Percentiles rank a stretch among this genome's conserved stretches.
These are phyloP conservation scores for Pogonomyrmex californicus DNA, from an alignment of 1,140 invertebrate species.

Conservation along the genomic window DNA sequence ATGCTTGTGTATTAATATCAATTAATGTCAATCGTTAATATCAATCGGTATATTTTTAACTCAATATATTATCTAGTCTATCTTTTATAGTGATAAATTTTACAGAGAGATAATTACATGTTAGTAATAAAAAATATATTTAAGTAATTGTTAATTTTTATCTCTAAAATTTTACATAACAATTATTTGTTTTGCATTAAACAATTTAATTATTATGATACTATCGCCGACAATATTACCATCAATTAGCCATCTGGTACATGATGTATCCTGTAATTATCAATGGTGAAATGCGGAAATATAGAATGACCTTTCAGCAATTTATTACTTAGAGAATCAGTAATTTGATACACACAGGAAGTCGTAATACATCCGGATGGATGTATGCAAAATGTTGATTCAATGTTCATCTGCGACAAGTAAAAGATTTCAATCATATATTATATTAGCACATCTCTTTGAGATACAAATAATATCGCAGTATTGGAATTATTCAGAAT, in stretches of 20 bases:
- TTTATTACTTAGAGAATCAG: constrained; percentile 42
- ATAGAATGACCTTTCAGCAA: not conserved
- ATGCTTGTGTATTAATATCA: not conserved
- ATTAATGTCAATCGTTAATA: not conserved
- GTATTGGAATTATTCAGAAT: too few species aligned
- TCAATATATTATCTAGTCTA: not conserved
- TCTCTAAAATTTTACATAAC: not conserved
- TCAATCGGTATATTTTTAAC: not conserved
- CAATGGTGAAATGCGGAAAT: constrained; percentile 18
- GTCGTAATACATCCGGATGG: not conserved
- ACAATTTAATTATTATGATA: not conserved
- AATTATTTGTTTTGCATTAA: not conserved
- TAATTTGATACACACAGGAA: constrained; percentile 12
- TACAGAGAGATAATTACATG: not conserved
- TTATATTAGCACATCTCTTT: not conserved
- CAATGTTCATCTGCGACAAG: not conserved
- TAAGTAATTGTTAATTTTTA: not conserved
- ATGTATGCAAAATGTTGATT: not conserved
- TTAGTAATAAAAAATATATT: not conserved
- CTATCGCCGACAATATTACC: not conserved
- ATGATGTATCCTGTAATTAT: not conserved
- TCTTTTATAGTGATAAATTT: not conserved
- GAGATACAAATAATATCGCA: not conserved
- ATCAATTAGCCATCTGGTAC: not conserved
- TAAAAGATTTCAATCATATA: not conserved